A percentile compares a stretch with the other conserved stretches of the same genome.
Evolutionary conservation across 1,140 invertebrate genomes (phyloP).

Genomic region (Stegodyphus mimosarum): DNA sequence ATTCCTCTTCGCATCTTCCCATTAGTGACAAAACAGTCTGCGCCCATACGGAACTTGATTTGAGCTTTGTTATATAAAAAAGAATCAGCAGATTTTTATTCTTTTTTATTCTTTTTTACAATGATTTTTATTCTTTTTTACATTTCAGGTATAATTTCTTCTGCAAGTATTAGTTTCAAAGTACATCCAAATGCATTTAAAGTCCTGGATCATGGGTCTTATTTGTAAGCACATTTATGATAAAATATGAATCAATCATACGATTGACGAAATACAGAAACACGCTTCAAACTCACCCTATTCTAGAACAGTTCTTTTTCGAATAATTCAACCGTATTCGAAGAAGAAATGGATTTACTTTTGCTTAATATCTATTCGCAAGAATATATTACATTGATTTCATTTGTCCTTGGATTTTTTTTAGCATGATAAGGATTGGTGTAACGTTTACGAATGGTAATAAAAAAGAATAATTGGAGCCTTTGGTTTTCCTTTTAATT

Average conservation of each 20-base stretch:
- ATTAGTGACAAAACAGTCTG: conserved; percentile 59
- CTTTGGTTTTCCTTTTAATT: no score
- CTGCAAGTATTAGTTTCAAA: no score
- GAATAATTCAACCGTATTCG: not conserved
- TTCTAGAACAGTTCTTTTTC: conserved; percentile 3
- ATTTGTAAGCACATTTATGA: no score
- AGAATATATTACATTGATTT: conserved; percentile 55
- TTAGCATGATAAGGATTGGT: conserved; percentile 53
- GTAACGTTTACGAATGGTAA: not conserved
- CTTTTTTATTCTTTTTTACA: no score
- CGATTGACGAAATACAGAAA: no score
- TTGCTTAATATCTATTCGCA: conserved; percentile 47
- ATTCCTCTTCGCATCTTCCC: conserved; percentile 49
- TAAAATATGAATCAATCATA: no score
- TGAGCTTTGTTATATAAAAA: conserved; percentile 26
- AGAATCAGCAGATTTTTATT: conserved; percentile 13
- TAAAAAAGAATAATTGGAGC: no score
- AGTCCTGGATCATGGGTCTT: no score
- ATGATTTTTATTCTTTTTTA: not conserved
- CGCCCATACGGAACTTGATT: conserved; percentile 26
- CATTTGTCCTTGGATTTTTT: conserved; percentile 17
- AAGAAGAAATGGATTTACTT: conserved; percentile 46
- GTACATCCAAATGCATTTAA: no score
- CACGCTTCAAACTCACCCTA: no score
- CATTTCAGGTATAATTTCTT: no score